A percentile compares a stretch with the other conserved stretches of the same genome.
These are phyloP conservation scores for Philopedon plagiatum DNA, from an alignment of 2,888 invertebrate genomes.

Conservation along the genomic window DNA sequence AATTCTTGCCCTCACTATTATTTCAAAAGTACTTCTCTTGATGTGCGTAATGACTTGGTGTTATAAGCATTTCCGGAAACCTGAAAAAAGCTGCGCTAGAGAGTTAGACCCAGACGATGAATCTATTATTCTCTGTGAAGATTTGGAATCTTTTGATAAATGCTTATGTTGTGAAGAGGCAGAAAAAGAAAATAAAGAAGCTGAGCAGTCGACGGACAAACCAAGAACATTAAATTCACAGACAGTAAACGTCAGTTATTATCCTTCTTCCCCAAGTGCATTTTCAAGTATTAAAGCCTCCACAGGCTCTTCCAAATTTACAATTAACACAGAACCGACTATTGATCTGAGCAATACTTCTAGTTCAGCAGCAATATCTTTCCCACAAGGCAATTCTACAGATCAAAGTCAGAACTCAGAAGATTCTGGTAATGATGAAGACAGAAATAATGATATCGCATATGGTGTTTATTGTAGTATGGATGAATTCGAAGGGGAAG, in stretches of 20 bases:
- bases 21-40: conserved; percentile 58
- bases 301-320: conserved; percentile 25
- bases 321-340: conserved; percentile 24
- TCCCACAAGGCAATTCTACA: conserved; percentile 26
- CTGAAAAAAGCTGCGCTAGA: conserved; percentile 40
- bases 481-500: conserved; percentile 21
- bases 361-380: conserved; percentile 37
- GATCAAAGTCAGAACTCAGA: conserved; percentile 17
- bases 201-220: conserved; percentile 11
- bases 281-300: conserved; percentile 45
- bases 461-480: conserved; percentile 40
- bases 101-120: conserved; percentile 48
- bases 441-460: conserved; percentile 21
- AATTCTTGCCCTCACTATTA: conserved; percentile 59
- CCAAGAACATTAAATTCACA: conserved; percentile 36
- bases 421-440: conserved; percentile 9
- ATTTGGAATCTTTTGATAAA: conserved; percentile 33
- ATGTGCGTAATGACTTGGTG: conserved; percentile 62
- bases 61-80: conserved; percentile 55
- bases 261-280: conserved; percentile 33
- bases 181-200: conserved; percentile 14
- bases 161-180: conserved; percentile 47
- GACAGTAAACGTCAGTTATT: conserved; percentile 53
- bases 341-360: conserved; percentile 38
- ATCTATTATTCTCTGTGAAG: conserved; percentile 50